These are phyloP conservation scores for Rosalia funebris DNA, from an alignment of 2,888 invertebrate species.

Conservation along the genomic window DNA sequence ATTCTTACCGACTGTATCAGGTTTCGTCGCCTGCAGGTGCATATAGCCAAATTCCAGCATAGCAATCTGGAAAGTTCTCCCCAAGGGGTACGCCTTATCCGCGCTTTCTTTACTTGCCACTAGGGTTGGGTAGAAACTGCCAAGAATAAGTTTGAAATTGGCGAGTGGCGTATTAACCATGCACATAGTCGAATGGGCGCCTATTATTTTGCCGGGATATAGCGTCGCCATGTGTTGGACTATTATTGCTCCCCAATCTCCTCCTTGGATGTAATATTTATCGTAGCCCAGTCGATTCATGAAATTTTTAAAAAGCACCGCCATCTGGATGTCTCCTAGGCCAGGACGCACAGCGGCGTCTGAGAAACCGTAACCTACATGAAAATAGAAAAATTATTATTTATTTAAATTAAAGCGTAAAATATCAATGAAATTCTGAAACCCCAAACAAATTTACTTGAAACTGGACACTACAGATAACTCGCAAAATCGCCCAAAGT, in stretches of 20 bases:
- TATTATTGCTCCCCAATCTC: conserved; percentile 83
- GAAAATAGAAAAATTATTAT: no score
- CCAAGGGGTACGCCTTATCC: conserved; percentile 67
- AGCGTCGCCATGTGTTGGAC: conserved; percentile 71
- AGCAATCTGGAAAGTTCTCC: conserved; percentile 59
- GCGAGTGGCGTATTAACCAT: conserved; percentile 21
- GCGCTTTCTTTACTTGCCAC: conserved; percentile 67
- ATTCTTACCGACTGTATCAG: conserved; percentile 82
- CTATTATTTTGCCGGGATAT: conserved; percentile 71
- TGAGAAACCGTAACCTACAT: conserved; percentile 59
- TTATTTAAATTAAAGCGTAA: no score
- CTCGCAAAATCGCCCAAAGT: no score
- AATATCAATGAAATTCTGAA: no score
- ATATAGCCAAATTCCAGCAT: conserved; percentile 71
- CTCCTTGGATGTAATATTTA: conserved; percentile 79
- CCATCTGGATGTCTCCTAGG: conserved; percentile 68
- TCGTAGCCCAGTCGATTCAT: conserved; percentile 76
- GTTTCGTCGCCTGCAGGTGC: conserved; percentile 88
- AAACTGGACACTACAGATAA: no score
- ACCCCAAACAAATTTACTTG: no score
- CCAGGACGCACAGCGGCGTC: conserved; percentile 69
- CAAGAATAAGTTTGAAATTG: conserved; percentile 38
- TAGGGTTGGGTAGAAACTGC: conserved; percentile 33
- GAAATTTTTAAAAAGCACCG: conserved; percentile 72
- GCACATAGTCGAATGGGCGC: conserved; percentile 70